Conservation (phyloP, 1,140 invertebrate species). For the Phthorimaea operculella region DNA sequence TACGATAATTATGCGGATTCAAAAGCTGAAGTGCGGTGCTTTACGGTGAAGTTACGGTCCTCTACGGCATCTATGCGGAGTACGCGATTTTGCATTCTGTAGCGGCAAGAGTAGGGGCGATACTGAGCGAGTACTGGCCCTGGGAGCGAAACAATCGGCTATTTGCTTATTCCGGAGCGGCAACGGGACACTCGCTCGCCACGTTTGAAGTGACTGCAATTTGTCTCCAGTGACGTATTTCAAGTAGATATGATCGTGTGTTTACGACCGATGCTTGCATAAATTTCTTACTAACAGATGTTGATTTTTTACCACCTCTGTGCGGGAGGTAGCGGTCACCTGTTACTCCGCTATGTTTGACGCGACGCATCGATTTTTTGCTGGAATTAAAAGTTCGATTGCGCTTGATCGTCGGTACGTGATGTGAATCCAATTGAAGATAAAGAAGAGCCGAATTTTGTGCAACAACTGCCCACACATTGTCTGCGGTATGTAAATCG, state of each 20-base stretch:
- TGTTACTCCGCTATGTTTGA: slow-evolving; percentile 48
- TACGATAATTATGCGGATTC: slow-evolving; percentile 66
- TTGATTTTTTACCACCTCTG: slow-evolving; percentile 41
- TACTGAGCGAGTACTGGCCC: slow-evolving; percentile 20
- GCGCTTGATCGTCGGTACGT: slow-evolving; percentile 40
- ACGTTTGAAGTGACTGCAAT: slow-evolving; percentile 60
- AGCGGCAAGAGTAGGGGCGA: slow-evolving; percentile 31
- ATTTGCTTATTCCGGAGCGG: slow-evolving; percentile 45
- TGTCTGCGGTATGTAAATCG: no score
- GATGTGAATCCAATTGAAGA: slow-evolving; percentile 24
- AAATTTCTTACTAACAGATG: slow-evolving; percentile 55
- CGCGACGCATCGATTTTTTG: slow-evolving; percentile 44
- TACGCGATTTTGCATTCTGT: slow-evolving; percentile 49
- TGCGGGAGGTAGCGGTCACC: slow-evolving; percentile 53
- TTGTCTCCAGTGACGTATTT: slow-evolving; percentile 55
- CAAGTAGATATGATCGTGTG: slow-evolving; percentile 61
- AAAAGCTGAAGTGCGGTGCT: slow-evolving; percentile 49
- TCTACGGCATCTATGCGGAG: slow-evolving; percentile 33
- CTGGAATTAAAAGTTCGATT: slow-evolving; percentile 55
- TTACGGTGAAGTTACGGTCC: slow-evolving; percentile 53
- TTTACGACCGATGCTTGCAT: slow-evolving; percentile 39
- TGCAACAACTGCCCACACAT: not conserved
- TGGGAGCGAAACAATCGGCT: slow-evolving; percentile 35
- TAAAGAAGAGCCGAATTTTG: not conserved
- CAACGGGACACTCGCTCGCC: slow-evolving; percentile 36